These are phyloP conservation scores for Hipposideros armiger DNA, from an alignment of 2,113 vertebrate species.

Conservation along the genomic window DNA sequence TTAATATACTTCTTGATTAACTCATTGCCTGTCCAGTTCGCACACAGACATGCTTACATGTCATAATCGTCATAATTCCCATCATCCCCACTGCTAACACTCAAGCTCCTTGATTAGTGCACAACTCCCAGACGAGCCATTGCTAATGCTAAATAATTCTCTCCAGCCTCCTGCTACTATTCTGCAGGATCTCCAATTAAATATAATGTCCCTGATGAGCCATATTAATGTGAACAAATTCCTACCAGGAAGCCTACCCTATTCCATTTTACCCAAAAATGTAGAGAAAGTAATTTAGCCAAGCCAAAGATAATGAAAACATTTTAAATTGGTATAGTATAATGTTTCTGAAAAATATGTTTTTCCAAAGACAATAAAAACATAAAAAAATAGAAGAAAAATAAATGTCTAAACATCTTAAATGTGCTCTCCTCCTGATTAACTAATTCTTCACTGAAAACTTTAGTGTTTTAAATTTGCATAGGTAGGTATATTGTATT, in stretches of 20 bases:
- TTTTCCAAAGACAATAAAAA: constrained; percentile 73
- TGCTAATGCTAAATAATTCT: constrained; percentile 95
- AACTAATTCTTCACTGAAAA: constrained; percentile 15
- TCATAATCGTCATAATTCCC: constrained; percentile 97
- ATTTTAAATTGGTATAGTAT: constrained; percentile 66
- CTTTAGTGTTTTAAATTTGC: constrained; percentile 36
- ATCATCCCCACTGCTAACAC: constrained; percentile 91
- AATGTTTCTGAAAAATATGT: constrained; percentile 58
- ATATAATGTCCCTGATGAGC: constrained; percentile 91
- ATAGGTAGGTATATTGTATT: neutral
- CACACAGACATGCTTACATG: constrained; percentile 96
- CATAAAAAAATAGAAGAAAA: neutral
- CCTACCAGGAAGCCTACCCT: constrained; percentile 86
- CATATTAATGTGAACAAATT: constrained; percentile 90
- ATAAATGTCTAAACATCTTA: constrained; percentile 28
- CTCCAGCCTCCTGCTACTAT: constrained; percentile 91
- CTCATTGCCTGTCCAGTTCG: constrained; percentile 96
- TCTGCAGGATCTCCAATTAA: constrained; percentile 92
- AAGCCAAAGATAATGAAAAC: constrained; percentile 74
- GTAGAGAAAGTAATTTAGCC: constrained; percentile 67
- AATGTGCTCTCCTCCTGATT: constrained; percentile 39
- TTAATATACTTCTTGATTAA: constrained; percentile 97
- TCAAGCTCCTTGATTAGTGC: constrained; percentile 95
- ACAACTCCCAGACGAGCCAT: constrained; percentile 93
- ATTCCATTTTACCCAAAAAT: constrained; percentile 82